Evolutionary conservation across 2,888 invertebrate genomes (phyloP).

Genomic region (Archips crataeganus): DNA sequence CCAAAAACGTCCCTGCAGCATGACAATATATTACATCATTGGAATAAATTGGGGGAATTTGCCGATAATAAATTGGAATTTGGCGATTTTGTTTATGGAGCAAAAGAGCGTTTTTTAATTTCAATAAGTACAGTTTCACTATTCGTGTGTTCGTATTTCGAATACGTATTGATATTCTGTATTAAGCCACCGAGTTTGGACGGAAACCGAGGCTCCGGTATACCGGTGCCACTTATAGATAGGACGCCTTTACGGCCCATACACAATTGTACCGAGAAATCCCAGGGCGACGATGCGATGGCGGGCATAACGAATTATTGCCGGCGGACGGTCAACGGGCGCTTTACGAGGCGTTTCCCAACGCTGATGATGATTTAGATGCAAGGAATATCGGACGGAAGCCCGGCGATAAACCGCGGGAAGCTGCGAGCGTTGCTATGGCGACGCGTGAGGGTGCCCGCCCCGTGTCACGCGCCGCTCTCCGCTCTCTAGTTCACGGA

Average conservation of each 20-base stretch:
- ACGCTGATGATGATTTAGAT: conserved; percentile 84
- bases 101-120: background rate
- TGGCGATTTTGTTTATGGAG: background rate
- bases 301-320: conserved; percentile 66
- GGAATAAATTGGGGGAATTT: conserved; percentile 41
- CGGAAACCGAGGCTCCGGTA: conserved; percentile 48
- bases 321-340: conserved; percentile 73
- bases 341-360: conserved; percentile 79
- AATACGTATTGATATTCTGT: background rate
- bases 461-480: conserved; percentile 60
- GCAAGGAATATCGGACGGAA: conserved; percentile 78
- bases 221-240: conserved; percentile 47
- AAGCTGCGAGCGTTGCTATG: conserved; percentile 64
- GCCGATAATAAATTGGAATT: conserved; percentile 29
- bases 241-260: conserved; percentile 53
- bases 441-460: conserved; percentile 57
- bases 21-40: conserved; percentile 39
- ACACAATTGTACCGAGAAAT: conserved; percentile 51
- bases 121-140: background rate
- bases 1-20: conserved; percentile 31
- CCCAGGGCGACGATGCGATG: conserved; percentile 53
- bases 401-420: conserved; percentile 69
- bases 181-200: conserved; percentile 8
- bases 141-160: background rate
- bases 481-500: conserved; percentile 75